phyloP scores from a whole-genome alignment of 1,140 invertebrate genomes.

The Leptopilina clavipes region DNA sequence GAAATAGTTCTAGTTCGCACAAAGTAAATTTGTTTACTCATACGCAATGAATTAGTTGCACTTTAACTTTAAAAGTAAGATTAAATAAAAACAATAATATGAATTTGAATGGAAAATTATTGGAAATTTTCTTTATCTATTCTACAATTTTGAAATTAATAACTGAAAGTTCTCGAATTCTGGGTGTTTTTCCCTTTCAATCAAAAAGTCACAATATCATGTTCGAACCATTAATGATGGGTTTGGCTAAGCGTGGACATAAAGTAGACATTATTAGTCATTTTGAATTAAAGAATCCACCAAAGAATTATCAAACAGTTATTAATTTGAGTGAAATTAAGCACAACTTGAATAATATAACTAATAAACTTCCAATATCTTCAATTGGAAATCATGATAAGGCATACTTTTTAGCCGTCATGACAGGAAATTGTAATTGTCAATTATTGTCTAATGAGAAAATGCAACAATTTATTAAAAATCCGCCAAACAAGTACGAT shows the following conservation, averaged over 20 bases:
- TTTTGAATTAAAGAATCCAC: slow-evolving; percentile 70
- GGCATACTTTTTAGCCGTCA: slow-evolving; percentile 31
- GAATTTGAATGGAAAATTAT: neutral
- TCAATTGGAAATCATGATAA: neutral
- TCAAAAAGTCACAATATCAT: slow-evolving; percentile 77
- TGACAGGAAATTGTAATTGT: slow-evolving; percentile 47
- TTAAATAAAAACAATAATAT: neutral
- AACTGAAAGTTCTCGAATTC: slow-evolving; percentile 55
- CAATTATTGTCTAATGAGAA: slow-evolving; percentile 43
- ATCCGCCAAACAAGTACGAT: slow-evolving; percentile 51
- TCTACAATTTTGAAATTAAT: neutral
- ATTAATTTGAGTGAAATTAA: slow-evolving; percentile 33
- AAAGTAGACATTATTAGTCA: slow-evolving; percentile 76
- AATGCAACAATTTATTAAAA: slow-evolving; percentile 45
- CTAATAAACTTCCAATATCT: slow-evolving; percentile 56
- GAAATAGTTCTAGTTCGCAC: no score
- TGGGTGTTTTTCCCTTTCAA: slow-evolving; percentile 71
- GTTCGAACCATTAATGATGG: slow-evolving; percentile 75
- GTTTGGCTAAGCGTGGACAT: slow-evolving; percentile 76
- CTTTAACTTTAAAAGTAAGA: no score
- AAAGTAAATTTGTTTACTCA: no score
- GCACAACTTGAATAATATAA: neutral
- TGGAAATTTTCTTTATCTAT: neutral
- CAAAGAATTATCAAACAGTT: slow-evolving; percentile 75
- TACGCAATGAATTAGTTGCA: no score